These are phyloP conservation scores for Bergia sp. DNA, from an alignment of 92 coral and sea anemone genomes.

Conservation along the genomic window DNA sequence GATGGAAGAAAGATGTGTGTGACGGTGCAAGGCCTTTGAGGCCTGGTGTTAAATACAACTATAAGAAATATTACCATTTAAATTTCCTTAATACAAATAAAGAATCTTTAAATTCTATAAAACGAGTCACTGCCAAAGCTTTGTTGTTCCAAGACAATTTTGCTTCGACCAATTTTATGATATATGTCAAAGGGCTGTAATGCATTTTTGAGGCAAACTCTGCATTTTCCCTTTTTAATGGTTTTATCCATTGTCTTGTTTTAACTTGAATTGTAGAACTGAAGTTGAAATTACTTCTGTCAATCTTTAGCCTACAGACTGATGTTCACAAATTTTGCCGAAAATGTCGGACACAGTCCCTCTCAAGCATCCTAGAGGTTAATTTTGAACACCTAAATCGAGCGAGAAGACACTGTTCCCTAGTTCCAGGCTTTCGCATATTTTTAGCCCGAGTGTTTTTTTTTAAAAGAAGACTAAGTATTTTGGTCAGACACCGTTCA, in stretches of 20 bases:
- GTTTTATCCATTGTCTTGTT: neutral
- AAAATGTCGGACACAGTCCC: neutral
- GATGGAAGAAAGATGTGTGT: neutral
- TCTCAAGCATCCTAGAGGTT: neutral
- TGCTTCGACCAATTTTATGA: neutral
- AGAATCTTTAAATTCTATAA: conserved; percentile 13
- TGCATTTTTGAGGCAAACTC: neutral
- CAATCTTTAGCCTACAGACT: neutral
- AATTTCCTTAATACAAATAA: conserved; percentile 24
- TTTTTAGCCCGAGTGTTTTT: neutral
- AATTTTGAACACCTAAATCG: neutral
- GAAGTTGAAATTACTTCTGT: neutral
- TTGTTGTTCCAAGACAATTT: conserved; percentile 3
- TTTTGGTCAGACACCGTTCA: neutral
- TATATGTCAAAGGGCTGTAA: neutral
- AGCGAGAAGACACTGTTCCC: neutral
- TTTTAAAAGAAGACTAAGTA: neutral
- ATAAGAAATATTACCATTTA: conserved; percentile 21
- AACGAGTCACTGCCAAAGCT: neutral
- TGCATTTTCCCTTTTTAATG: neutral
- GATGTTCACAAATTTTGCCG: neutral
- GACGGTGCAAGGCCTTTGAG: conserved; percentile 32
- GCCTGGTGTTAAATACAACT: conserved; percentile 40
- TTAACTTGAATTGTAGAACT: neutral
- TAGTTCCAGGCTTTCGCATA: neutral